A percentile compares a stretch with the other conserved stretches of the same genome.
Conservation (phyloP, 2,888 invertebrate species). For the Zele albiditarsus region DNA sequence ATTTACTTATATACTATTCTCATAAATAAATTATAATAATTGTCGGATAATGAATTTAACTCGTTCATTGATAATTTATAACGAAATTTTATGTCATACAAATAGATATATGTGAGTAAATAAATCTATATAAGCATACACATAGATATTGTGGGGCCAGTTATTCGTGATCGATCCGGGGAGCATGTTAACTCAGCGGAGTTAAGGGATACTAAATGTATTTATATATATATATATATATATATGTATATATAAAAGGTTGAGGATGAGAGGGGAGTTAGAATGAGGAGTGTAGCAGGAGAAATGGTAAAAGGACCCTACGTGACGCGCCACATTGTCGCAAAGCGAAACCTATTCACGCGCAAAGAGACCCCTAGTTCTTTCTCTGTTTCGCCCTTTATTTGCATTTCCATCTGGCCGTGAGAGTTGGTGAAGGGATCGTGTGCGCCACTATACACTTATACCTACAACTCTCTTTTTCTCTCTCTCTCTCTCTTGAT, state of each 20-base stretch:
- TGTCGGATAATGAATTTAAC: not conserved
- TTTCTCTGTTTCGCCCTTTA: constrained; percentile 45
- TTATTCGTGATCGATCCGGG: constrained; percentile 20
- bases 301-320: constrained; percentile 45
- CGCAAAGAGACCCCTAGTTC: constrained; percentile 35
- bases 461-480: not conserved
- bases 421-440: constrained; percentile 34
- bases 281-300: constrained; percentile 5
- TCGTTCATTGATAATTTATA: not conserved
- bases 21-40: not conserved
- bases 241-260: not conserved
- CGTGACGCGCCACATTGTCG: constrained; percentile 57
- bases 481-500: not conserved
- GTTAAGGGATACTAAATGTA: constrained; percentile 5
- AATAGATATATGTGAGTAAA: not conserved
- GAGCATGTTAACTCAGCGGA: constrained; percentile 12
- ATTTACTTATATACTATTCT: not conserved
- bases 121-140: too few species aligned
- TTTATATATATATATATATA: not conserved
- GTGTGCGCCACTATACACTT: not conserved
- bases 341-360: constrained; percentile 47
- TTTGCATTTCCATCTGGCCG: constrained; percentile 54
- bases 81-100: not conserved
- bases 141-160: not conserved
- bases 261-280: not conserved